Base-by-base conservation (phyloP, 2,797 vertebrate genomes). In the Sternarchorhynchus goeldii region DNA sequence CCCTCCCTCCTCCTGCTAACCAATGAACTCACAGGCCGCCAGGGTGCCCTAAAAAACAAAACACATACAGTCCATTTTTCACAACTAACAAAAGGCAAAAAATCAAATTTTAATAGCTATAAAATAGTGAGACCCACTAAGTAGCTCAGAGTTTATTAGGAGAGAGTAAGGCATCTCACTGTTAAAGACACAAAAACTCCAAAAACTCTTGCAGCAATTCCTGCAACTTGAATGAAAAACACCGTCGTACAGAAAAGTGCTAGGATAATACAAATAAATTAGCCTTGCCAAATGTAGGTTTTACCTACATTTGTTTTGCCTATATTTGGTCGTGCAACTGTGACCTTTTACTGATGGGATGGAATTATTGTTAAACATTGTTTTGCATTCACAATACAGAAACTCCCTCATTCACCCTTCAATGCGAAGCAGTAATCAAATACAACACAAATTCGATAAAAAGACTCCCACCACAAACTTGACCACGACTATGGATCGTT, bases 21-120 rank as follows among this genome's bases (percentile, higher is more conserved):
- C 74, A 76, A 72, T 45, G 17, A 53, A 60, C 75, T 65, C 75
- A 77, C 62, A 31, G 36, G 66, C 76, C 74, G 79, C 76, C 84
- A 85, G 81, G 53, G 78, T 80, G 74, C 82, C 79, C 84, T 83
- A 59, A 62, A 71, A 57, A 1, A 73, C 32, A 36, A 79, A 29
- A 79, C 0, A 58, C n/a, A 78, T 3, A 53, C 29, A 21, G 4
- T 20, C 39, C 21, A 75, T 60, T n/a, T 57, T 39, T 34, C 14
- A 45, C 64, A 80, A 45, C 63, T 50, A 76, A 77, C 12, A 71
- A 71, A 8, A 57, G 29, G 12, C 31, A 56, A 39, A 12, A 50
- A 71, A 39, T 7, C 18, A 29, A 14, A 39, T n/a, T 16, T 36
- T 12, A 6, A 2, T n/a, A 3, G 17, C 5, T 36, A 25, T 20